A percentile compares a stretch with the other conserved stretches of the same genome.
Conservation (phyloP, 2,888 invertebrate genomes). For the Meghimatium bilineatum region DNA sequence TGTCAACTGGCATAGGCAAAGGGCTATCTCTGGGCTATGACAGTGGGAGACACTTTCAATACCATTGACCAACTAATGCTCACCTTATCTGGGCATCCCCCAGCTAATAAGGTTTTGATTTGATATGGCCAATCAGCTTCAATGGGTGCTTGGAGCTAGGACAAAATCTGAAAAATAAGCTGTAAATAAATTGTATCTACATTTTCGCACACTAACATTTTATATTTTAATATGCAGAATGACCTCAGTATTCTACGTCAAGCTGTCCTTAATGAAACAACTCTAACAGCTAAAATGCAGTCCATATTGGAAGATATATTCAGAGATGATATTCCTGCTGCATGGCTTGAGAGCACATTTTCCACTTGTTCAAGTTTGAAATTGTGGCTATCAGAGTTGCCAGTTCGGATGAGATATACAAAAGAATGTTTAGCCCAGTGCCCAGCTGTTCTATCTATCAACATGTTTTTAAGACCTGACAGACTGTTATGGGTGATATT, state of each 20-base stretch:
- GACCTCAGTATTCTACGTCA: slow-evolving; percentile 61
- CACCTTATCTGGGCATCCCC: no score
- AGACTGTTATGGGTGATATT: slow-evolving; percentile 68
- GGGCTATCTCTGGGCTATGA: no score
- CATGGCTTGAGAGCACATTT: slow-evolving; percentile 67
- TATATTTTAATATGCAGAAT: slow-evolving; percentile 20
- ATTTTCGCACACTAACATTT: not conserved
- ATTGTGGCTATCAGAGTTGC: slow-evolving; percentile 64
- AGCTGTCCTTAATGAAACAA: slow-evolving; percentile 60
- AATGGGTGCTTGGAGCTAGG: no score
- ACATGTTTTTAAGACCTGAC: slow-evolving; percentile 70
- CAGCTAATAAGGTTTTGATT: not conserved
- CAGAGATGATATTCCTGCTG: slow-evolving; percentile 62
- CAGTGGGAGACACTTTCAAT: no score
- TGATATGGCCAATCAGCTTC: no score
- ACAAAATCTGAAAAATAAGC: no score
- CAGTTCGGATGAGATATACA: slow-evolving; percentile 56
- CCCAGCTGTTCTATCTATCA: slow-evolving; percentile 61
- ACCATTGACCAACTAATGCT: no score
- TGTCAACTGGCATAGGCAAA: no score
- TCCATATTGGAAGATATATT: slow-evolving; percentile 63
- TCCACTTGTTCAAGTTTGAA: slow-evolving; percentile 59
- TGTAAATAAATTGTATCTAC: no score
- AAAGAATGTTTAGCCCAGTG: slow-evolving; percentile 57
- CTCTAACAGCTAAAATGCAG: slow-evolving; percentile 57